phyloP scores from a whole-genome alignment of 37 sponge, comb jelly and placozoan species.

The Ianthella basta region DNA sequence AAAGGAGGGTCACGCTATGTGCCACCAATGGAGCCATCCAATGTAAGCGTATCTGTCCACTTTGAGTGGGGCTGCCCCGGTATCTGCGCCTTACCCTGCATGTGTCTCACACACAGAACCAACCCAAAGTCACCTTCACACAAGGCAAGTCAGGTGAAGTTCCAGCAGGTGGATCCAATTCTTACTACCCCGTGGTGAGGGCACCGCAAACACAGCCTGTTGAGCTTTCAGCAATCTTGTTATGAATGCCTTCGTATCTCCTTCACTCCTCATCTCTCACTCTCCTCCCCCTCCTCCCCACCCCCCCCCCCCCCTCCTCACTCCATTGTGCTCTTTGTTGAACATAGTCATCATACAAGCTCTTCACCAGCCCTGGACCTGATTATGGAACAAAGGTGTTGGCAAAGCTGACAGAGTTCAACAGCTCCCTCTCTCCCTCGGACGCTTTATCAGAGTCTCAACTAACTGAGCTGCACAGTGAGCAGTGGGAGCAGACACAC shows the following conservation, averaged over 20 bases:
- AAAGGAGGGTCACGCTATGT: slow-evolving; percentile 30
- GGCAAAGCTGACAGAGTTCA: slow-evolving; percentile 69
- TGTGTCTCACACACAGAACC: background rate
- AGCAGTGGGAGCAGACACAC: background rate
- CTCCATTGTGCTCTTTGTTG: background rate
- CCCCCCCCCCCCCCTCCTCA: background rate
- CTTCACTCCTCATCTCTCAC: no score
- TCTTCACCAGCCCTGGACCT: slow-evolving; percentile 46
- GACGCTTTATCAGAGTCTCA: slow-evolving; percentile 1
- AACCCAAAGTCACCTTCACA: slow-evolving; percentile 25
- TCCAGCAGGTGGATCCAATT: background rate
- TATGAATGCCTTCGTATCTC: no score
- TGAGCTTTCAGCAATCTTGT: no score
- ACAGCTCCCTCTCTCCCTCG: background rate
- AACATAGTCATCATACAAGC: slow-evolving; percentile 33
- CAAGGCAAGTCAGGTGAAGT: background rate
- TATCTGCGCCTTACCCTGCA: no score
- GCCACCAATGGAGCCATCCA: background rate
- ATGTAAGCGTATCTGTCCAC: background rate
- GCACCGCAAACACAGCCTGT: no score
- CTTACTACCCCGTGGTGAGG: slow-evolving; percentile 15
- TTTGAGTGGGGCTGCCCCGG: no score
- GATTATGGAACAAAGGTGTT: slow-evolving; percentile 71
- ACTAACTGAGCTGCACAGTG: background rate
- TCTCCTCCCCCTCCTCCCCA: no score